Evolutionary conservation across 2,888 invertebrate species (phyloP).

Genomic region (Panzeria rudis): DNA sequence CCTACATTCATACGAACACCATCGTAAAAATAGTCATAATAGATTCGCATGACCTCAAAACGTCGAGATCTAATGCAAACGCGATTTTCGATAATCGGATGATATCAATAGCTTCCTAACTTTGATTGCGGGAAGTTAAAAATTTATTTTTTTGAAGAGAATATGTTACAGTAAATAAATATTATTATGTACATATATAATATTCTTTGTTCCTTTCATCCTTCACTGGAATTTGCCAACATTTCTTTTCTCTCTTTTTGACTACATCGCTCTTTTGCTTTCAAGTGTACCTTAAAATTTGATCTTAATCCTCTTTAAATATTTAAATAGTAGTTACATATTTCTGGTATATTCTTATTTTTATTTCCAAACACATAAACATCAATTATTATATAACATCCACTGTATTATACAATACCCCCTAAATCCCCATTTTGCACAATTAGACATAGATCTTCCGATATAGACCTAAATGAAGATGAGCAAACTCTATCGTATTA

Average conservation of each 20-base stretch:
- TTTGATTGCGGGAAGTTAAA: too few species aligned
- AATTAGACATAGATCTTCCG: slow-evolving; percentile 67
- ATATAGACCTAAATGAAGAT: slow-evolving; percentile 70
- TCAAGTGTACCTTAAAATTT: neutral
- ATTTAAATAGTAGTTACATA: slow-evolving; percentile 12
- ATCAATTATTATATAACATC: slow-evolving; percentile 10
- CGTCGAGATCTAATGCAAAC: too few species aligned
- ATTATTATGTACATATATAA: neutral
- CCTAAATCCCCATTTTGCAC: slow-evolving; percentile 48
- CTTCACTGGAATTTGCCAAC: too few species aligned
- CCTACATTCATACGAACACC: too few species aligned
- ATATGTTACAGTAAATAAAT: too few species aligned
- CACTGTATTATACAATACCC: slow-evolving; percentile 62
- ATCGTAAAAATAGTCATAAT: too few species aligned
- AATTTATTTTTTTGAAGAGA: too few species aligned
- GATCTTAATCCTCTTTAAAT: neutral
- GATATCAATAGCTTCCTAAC: too few species aligned
- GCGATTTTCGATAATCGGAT: too few species aligned
- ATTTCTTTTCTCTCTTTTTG: neutral
- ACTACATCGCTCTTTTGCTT: neutral
- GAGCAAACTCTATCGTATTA: slow-evolving; percentile 86
- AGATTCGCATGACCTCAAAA: too few species aligned
- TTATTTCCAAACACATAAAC: slow-evolving; percentile 4
- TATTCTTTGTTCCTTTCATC: neutral
- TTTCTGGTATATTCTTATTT: slow-evolving; percentile 21